Evolutionary conservation across 2,113 vertebrate genomes (phyloP).

Genomic region (Manacus vitellinus): DNA sequence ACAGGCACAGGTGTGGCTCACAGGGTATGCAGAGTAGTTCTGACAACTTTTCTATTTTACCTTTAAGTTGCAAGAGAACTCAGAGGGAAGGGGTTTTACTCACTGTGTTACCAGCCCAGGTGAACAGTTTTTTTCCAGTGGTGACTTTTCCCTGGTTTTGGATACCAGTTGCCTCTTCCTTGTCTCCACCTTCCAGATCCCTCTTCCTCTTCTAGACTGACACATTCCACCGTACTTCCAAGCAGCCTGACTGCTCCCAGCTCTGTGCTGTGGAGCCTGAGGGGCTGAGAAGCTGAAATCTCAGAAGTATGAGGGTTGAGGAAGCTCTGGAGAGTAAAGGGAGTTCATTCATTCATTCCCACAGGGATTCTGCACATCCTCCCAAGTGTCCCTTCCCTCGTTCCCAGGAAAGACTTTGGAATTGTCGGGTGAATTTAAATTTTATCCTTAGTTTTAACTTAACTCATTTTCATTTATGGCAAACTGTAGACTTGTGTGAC

Average conservation of each 20-base stretch:
- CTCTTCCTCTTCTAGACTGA: not conserved
- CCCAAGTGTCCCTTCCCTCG: not conserved
- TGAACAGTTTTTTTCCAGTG: not conserved
- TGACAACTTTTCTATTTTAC: not conserved
- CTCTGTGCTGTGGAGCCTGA: not conserved
- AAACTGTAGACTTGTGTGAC: not conserved
- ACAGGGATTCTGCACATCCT: not conserved
- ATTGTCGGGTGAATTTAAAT: not conserved
- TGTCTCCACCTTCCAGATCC: not conserved
- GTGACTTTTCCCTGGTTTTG: not conserved
- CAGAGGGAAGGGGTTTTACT: not conserved
- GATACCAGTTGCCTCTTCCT: not conserved
- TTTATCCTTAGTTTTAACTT: not conserved
- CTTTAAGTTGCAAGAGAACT: not conserved
- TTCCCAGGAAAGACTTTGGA: rapidly evolving
- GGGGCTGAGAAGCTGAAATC: not conserved
- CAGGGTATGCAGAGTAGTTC: not conserved
- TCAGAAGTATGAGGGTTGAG: not conserved
- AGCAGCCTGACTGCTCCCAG: not conserved
- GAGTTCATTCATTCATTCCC: not conserved
- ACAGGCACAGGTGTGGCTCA: not conserved
- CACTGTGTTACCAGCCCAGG: not conserved
- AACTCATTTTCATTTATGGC: not conserved
- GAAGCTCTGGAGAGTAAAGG: not conserved
- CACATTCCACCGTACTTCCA: not conserved